Evolutionary conservation across 2,113 vertebrate genomes (phyloP).

Genomic region (Thunnus maccoyii): DNA sequence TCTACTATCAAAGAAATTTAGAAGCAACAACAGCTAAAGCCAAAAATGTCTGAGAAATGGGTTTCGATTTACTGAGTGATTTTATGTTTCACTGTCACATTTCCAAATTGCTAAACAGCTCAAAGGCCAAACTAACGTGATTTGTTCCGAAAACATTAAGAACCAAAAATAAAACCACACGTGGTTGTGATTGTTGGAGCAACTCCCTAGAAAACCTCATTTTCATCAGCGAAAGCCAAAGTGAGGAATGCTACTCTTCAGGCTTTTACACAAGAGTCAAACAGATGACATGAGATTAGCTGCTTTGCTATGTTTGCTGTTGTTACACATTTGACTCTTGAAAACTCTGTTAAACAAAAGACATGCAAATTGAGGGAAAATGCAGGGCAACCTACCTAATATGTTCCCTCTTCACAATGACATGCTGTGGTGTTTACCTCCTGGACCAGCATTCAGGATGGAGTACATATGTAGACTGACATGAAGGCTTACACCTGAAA

Average conservation of each 20-base stretch:
- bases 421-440: constrained; percentile 53
- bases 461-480: background rate
- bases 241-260: constrained; percentile 53
- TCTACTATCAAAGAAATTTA: background rate
- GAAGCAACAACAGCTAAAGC: background rate
- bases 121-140: background rate
- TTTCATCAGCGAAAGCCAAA: background rate
- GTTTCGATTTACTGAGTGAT: constrained; percentile 1
- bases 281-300: background rate
- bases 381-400: constrained; percentile 57
- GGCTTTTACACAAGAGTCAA: constrained; percentile 20
- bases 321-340: background rate
- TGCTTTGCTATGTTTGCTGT: background rate
- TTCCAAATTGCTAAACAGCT: background rate
- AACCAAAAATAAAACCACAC: constrained; percentile 9
- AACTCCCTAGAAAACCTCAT: background rate
- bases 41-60: constrained; percentile 1
- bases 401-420: constrained; percentile 58
- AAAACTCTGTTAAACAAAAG: background rate
- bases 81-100: constrained; percentile 24
- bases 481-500: constrained; percentile 40
- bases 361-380: background rate
- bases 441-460: constrained; percentile 46
- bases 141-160: background rate
- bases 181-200: background rate